Conservation (phyloP, 2,888 invertebrate genomes). For the Leptopilina drosophilae region DNA sequence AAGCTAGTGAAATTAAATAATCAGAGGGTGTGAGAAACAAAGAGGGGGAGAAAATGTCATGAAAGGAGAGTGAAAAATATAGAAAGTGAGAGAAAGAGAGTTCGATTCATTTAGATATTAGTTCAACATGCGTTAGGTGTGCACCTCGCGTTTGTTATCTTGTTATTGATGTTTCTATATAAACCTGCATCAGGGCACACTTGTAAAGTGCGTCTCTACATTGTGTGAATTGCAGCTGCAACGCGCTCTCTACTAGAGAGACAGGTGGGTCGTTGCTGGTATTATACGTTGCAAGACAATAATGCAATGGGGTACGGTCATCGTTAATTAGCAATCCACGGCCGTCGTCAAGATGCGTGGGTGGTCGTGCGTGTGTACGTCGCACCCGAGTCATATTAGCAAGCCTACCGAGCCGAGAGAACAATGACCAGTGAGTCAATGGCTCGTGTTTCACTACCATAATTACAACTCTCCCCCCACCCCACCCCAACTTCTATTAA, state of each 20-base stretch:
- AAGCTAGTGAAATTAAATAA: no score
- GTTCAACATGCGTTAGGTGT: conserved; percentile 19
- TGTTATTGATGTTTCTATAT: conserved; percentile 35
- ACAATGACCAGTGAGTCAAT: conserved; percentile 63
- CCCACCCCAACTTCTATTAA: background rate
- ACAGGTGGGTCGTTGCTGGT: conserved; percentile 66
- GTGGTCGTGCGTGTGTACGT: conserved; percentile 59
- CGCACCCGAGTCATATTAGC: conserved; percentile 39
- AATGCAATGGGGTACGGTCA: conserved; percentile 65
- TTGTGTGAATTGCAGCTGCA: conserved; percentile 50
- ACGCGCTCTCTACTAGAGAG: conserved; percentile 45
- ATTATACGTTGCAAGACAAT: conserved; percentile 64
- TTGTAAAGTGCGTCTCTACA: conserved; percentile 42
- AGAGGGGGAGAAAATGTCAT: no score
- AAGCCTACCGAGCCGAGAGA: conserved; percentile 48
- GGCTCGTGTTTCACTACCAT: conserved; percentile 61
- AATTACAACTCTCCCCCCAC: conserved; percentile 50
- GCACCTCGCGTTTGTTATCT: conserved; percentile 44
- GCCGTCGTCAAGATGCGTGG: conserved; percentile 65
- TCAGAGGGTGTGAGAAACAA: no score
- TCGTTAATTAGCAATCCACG: conserved; percentile 72
- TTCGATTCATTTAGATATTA: conserved; percentile 21
- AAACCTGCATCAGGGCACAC: conserved; percentile 9
- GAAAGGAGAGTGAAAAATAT: no score
- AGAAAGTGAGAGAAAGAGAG: no score